These are phyloP conservation scores for Cephalopachus bancanus DNA, from an alignment of 2,797 vertebrate genomes.

Conservation along the genomic window DNA sequence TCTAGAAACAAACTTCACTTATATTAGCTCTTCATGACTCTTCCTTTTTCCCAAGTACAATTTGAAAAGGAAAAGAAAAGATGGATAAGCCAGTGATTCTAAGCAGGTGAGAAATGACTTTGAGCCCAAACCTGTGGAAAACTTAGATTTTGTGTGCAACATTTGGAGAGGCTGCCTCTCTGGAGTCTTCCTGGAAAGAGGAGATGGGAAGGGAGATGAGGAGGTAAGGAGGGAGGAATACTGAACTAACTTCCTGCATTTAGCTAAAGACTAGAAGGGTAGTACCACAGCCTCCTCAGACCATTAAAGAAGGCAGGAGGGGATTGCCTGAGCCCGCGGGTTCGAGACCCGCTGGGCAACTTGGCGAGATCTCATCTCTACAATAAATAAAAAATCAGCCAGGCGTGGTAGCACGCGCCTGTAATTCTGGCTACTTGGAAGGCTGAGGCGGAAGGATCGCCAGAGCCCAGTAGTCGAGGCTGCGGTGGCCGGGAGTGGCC, in stretches of 20 bases:
- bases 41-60: neutral
- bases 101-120: neutral
- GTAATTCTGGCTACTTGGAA: no score
- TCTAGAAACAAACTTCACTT: neutral
- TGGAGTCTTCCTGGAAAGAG: neutral
- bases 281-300: neutral
- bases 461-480: no score
- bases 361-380: no score
- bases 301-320: neutral
- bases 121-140: neutral
- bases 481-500: no score
- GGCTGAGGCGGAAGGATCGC: no score
- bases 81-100: neutral
- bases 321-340: no score
- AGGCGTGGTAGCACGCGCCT: no score
- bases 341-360: no score
- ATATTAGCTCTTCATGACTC: neutral
- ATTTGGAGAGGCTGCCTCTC: neutral
- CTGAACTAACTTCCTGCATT: neutral
- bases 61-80: neutral
- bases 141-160: neutral
- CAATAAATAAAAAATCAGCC: no score
- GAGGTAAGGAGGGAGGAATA: neutral
- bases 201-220: rapidly evolving
- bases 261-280: neutral